phyloP scores from a whole-genome alignment of 1,140 invertebrate genomes.

The Euschistus heros region DNA sequence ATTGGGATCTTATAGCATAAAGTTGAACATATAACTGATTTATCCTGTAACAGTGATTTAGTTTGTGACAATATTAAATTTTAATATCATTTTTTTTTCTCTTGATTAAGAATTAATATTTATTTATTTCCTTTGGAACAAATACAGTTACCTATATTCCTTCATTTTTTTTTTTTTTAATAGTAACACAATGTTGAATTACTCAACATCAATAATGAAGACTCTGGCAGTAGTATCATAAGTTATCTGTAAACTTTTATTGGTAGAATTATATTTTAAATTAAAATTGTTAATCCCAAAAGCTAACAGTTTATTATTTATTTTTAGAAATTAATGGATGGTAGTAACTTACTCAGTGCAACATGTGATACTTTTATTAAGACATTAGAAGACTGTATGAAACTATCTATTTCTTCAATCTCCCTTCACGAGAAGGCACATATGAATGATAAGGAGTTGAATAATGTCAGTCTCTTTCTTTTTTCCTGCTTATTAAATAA shows the following conservation, averaged over 20 bases:
- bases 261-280: neutral
- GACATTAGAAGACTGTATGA: slow-evolving; percentile 67
- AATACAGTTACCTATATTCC: no score
- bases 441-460: slow-evolving; percentile 17
- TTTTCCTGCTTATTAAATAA: neutral
- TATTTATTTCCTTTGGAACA: no score
- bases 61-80: no score
- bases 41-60: no score
- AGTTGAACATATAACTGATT: no score
- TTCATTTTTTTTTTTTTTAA: no score
- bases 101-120: no score
- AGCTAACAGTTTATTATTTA: neutral
- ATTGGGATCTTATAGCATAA: no score
- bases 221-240: neutral
- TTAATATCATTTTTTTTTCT: no score
- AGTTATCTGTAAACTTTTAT: slow-evolving; percentile 4
- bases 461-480: slow-evolving; percentile 16
- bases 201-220: no score
- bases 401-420: slow-evolving; percentile 21
- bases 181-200: no score
- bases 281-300: neutral
- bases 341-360: slow-evolving; percentile 56
- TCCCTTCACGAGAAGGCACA: slow-evolving; percentile 12
- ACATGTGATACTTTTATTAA: slow-evolving; percentile 77
- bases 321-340: slow-evolving; percentile 59